Base-by-base conservation (phyloP, 37 sponge, comb jelly and placozoan genomes). In the Aplysina aerophoba region DNA sequence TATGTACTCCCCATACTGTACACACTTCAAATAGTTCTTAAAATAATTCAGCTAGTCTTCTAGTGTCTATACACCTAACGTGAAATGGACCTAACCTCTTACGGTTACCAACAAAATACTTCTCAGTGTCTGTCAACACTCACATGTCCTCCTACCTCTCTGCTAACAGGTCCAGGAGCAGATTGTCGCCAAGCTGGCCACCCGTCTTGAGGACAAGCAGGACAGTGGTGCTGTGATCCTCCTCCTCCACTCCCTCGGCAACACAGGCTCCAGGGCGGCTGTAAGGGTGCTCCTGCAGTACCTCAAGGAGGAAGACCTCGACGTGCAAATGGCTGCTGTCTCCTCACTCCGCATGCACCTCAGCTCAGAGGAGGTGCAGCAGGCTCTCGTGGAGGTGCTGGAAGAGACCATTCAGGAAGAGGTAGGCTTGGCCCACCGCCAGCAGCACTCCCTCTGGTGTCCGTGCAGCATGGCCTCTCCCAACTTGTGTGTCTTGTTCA, bases 161-260 rank as follows among this genome's bases (percentile, higher is more conserved):
- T n/a, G n/a, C n/a, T 25, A 34, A 30, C 28, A 69, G 71, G 71
- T 69, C 17, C 17, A 75, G 67, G 28, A 25, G 57, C 21, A 57
- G 28, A 63, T 88, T 50, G 79, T 84, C 36, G 61, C 14, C 1
- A 56, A 36, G 35, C 68, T 88, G 38, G 31, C 83, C 36, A 62
- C 77, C n/a, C 50, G 80, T 25, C 55, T 88, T 27, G 24, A 41
- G 8, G 56, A 80, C 19, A 15, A 21, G 0, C 14, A n/a, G 8
- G 34, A 73, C 54, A 73, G 39, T 74, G 61, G 38, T 31, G 15
- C 66, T 22, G 41, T 88, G 0, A 38, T 77, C 21, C 79, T 78
- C 59, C 37, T 79, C 21, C 74, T 83, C 79, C 65, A 84, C 57
- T 63, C 89, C 20, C 80, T 88, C 36, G 89, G 89, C 19, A 88